phyloP scores from a whole-genome alignment of 1,140 invertebrate genomes.

The Ruditapes philippinarum region DNA sequence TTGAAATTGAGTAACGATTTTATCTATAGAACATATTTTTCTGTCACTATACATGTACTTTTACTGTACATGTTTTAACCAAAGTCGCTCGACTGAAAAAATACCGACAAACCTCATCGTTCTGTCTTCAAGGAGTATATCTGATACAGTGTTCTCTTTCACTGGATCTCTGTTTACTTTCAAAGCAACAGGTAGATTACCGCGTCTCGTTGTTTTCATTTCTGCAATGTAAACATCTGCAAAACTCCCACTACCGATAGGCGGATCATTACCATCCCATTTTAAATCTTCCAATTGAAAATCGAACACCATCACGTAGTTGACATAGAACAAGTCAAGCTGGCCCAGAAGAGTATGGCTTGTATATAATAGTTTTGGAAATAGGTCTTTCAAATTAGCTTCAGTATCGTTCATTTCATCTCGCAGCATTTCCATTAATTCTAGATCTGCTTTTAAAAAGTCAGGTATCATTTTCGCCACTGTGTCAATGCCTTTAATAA shows the following conservation, averaged over 20 bases:
- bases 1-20: no score
- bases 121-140: slow-evolving; percentile 80
- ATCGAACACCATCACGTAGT: slow-evolving; percentile 77
- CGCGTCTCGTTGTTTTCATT: slow-evolving; percentile 22
- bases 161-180: slow-evolving; percentile 78
- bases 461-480: slow-evolving; percentile 77
- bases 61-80: no score
- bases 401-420: slow-evolving; percentile 71
- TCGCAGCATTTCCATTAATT: slow-evolving; percentile 72
- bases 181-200: slow-evolving; percentile 72
- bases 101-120: slow-evolving; percentile 72
- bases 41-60: no score
- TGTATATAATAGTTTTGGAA: slow-evolving; percentile 68
- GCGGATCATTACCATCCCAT: slow-evolving; percentile 56
- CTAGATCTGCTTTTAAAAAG: slow-evolving; percentile 77
- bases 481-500: slow-evolving; percentile 75
- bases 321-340: slow-evolving; percentile 79
- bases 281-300: slow-evolving; percentile 72
- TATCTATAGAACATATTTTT: no score
- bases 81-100: no score
- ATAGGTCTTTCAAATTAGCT: slow-evolving; percentile 69
- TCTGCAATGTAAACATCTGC: slow-evolving; percentile 77
- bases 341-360: slow-evolving; percentile 72
- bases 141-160: slow-evolving; percentile 73
- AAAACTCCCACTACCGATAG: slow-evolving; percentile 81